Percentiles rank a stretch among this genome's conserved stretches.
These are phyloP conservation scores for Apeltes quadracus DNA, from an alignment of 2,113 vertebrate genomes.

Conservation along the genomic window DNA sequence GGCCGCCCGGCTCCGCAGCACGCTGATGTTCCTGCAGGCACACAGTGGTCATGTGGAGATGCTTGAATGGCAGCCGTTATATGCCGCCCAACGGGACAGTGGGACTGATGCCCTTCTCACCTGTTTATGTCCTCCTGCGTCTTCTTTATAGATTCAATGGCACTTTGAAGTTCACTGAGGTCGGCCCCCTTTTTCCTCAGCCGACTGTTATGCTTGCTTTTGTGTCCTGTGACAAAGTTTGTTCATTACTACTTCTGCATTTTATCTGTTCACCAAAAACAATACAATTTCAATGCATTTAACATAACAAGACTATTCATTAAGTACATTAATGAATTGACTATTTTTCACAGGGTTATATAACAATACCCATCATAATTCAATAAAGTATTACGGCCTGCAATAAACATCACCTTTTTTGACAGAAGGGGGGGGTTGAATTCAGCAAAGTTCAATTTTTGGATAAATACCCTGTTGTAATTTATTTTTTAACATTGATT, in stretches of 20 bases:
- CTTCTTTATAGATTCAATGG: slow-evolving; percentile 94
- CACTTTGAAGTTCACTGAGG: slow-evolving; percentile 94
- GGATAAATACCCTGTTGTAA: too few relatives aligned
- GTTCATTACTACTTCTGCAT: background rate
- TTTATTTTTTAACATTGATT: background rate
- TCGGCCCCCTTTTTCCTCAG: slow-evolving; percentile 91
- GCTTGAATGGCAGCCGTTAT: rapidly evolving
- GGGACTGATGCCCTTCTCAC: slow-evolving; percentile 61
- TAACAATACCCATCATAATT: background rate
- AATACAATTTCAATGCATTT: too few relatives aligned
- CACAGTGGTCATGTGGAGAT: slow-evolving; percentile 29
- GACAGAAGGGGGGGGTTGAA: too few relatives aligned
- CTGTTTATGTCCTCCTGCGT: slow-evolving; percentile 98
- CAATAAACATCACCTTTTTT: background rate
- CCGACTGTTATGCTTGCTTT: slow-evolving; percentile 88
- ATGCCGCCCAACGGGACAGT: rapidly evolving
- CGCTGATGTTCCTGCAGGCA: slow-evolving; percentile 86
- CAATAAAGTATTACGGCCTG: background rate
- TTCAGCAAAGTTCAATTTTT: background rate
- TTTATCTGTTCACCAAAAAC: background rate
- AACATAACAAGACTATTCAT: background rate
- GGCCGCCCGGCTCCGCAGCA: slow-evolving; percentile 85
- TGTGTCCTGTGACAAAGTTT: slow-evolving; percentile 82
- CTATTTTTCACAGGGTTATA: background rate
- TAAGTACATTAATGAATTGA: background rate